Evolutionary conservation across 1,140 invertebrate species (phyloP), one percentile per base, ranked within the genome.

Genomic region (Carcinoscorpius rotundicauda): DNA sequence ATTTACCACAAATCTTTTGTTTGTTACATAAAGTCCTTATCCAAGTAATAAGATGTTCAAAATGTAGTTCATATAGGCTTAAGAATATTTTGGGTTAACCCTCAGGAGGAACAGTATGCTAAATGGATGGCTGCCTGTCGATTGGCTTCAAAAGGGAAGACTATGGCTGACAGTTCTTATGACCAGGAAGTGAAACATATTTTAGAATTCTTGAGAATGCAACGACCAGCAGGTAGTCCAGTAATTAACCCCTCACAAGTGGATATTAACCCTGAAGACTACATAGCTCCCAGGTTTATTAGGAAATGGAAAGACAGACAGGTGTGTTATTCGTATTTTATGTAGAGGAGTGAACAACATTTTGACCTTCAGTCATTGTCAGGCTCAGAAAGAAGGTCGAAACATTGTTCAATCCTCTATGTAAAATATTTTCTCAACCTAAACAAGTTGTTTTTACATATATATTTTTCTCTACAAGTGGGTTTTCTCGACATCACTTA

Each of bases 71-170:
- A 29, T 29, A 29, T 29, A 29, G 29, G 29, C 29, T 29, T 29
- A 29, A 29, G 29, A 29, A 29, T 29, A 29, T 29, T 2, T 29
- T 51, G 58, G 50, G 48, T 66, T 58, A 5, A 60, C 8, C 73
- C 72, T 11, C 74, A 95, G 91, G 96, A 99, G 77, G 87, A 93
- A 50, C 93, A 98, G 76, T 99, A 98, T 77, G 93, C 96, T 6
- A 89, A 88, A 75, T 99, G 97, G 97, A 92, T 99, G 87, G 94
- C 96, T 8, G 97, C 96, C 3, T 96, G 93, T 75, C 85, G 91
- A 69, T 79, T 99, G 62, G 97, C 93, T 0, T 85, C 95, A 4
- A 95, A 97, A 77, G 96, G 96, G 3, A 88, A 96, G 68, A 94
- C 84, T 52, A 82, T 86, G 80, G 96, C 96, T 0, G 96, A 98